phyloP scores from a whole-genome alignment of 2,113 vertebrate species.

The Hirundichthys speculiger region DNA sequence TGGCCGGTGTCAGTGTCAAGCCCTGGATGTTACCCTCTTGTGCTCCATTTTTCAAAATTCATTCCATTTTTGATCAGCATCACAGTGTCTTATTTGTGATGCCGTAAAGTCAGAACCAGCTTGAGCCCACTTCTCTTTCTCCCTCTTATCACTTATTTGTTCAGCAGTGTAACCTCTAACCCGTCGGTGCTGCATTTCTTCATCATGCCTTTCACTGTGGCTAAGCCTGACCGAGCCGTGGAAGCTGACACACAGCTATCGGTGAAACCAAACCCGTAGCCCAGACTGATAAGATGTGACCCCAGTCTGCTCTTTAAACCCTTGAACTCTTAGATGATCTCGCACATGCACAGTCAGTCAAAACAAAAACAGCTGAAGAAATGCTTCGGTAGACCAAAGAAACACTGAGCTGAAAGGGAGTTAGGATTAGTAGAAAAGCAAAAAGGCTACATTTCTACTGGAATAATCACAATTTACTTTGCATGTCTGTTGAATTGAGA shows the following conservation, averaged over 20 bases:
- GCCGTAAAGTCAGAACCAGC: constrained; percentile 7
- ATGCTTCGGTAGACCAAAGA: neutral
- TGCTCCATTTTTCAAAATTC: neutral
- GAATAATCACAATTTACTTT: neutral
- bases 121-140: constrained; percentile 5
- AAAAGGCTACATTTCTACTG: neutral
- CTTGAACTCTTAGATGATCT: constrained; percentile 44
- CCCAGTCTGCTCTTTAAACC: constrained; percentile 64
- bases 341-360: constrained; percentile 34
- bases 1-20: no score
- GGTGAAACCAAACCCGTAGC: constrained; percentile 64
- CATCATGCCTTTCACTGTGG: constrained; percentile 56
- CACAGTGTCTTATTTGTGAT: constrained; percentile 5
- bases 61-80: neutral
- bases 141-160: constrained; percentile 50
- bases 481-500: neutral
- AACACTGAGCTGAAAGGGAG: neutral
- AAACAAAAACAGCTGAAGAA: constrained; percentile 43
- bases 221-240: constrained; percentile 60
- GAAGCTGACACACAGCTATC: constrained; percentile 66
- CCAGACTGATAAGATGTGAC: constrained; percentile 67
- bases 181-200: neutral
- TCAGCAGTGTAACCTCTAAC: constrained; percentile 52
- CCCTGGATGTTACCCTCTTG: no score
- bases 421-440: neutral